Base-by-base conservation (phyloP, 2,888 invertebrate species). In the Megastigmus dorsalis region DNA sequence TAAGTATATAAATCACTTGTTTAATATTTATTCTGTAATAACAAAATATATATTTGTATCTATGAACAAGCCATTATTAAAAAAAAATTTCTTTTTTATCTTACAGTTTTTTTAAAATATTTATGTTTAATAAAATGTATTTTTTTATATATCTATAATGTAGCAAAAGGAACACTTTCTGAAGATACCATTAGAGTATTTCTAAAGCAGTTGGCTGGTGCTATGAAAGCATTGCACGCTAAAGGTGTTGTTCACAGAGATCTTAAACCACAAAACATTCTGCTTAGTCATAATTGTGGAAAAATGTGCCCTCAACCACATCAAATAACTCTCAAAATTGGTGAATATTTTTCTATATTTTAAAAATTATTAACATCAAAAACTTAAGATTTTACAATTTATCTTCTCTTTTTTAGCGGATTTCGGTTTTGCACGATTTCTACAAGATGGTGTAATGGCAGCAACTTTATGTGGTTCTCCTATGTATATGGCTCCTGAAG, bases 401-500 rank as follows among this genome's bases (percentile, higher is more conserved):
- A 5, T 45, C 13, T 5, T 1, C 20, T 74, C 38, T 36, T 68
- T 66, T 73, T 30, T 89, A 95, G 98, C 98, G 85, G 99, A 99
- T 91, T 99, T 99, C 90, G 99, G 99, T 62, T 99, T 99, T 90
- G 99, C 99, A 66, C 92, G 99, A 87, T 99, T 99, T 89, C 91
- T 99, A 55, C 95, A 97, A 89, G 99, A 99, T 88, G 99, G 99
- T 78, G 98, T 97, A 68, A 99, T 99, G 99, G 99, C 99, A 68
- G 99, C 98, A 77, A 99, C 99, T 36, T 91, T 99, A 48, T 99
- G 99, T 89, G 99, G 99, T 55, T 99, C 99, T 57, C 99, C 99
- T 13, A 99, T 99, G 99, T 99, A 99, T 88, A 99, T 99, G 99
- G 98, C 98, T 38, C 98, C 98, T 0, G 98, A 99, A 91, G 98